Percentiles rank a stretch among this genome's conserved stretches.
phyloP scores from a whole-genome alignment of 2,113 vertebrate genomes.

The Ctenomys sociabilis region DNA sequence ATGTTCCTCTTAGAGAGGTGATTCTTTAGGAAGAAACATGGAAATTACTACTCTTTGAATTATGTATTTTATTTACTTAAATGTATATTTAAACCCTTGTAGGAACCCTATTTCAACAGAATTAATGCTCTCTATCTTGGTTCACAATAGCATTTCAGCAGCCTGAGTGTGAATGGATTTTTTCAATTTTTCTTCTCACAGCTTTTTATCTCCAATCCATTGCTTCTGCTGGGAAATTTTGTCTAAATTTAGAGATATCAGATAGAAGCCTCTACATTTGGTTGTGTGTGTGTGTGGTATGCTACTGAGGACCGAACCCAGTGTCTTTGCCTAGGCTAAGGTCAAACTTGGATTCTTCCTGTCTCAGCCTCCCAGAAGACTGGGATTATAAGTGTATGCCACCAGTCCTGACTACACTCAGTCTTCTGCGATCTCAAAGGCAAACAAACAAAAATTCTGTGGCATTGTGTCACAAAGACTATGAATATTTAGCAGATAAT shows the following conservation, averaged over 20 bases:
- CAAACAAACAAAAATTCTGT: not conserved
- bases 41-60: not conserved
- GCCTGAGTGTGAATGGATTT: not conserved
- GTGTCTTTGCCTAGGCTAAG: not conserved
- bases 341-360: not conserved
- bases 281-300: not conserved
- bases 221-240: not conserved
- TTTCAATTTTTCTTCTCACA: not conserved
- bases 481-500: not conserved
- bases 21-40: not conserved
- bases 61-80: not conserved
- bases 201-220: not conserved
- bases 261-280: not conserved
- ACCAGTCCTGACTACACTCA: not conserved
- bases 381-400: not conserved
- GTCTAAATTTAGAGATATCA: not conserved
- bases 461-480: not conserved
- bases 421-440: not conserved
- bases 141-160: not conserved
- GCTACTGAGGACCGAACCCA: not conserved
- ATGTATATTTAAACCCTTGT: not conserved
- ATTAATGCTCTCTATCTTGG: not conserved
- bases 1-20: not conserved
- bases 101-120: not conserved
- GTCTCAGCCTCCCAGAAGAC: not conserved